Evolutionary conservation across 2,797 vertebrate species (phyloP).

Genomic region (Molossus molossus): DNA sequence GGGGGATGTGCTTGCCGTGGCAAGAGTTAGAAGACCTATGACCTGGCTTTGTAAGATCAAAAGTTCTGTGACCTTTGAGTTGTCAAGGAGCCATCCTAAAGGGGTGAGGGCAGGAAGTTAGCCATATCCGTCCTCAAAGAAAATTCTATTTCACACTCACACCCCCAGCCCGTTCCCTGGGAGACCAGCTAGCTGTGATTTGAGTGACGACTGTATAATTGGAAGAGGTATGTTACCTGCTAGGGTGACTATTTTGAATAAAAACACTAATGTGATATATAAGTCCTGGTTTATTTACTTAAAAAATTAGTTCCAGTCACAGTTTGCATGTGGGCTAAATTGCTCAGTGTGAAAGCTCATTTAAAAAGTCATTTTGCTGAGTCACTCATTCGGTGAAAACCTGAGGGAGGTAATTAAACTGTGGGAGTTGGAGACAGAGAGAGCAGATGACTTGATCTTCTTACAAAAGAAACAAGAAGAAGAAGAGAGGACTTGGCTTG

Average conservation of each 20-base stretch:
- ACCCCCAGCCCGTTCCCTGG: not conserved
- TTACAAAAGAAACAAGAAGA: not conserved
- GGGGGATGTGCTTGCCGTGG: not conserved
- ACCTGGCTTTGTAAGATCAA: slow-evolving; percentile 35
- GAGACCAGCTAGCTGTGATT: not conserved
- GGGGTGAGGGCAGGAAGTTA: not conserved
- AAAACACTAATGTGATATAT: slow-evolving; percentile 64
- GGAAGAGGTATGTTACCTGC: slow-evolving; percentile 24
- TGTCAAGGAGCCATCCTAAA: not conserved
- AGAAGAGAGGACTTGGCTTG: fast-evolving
- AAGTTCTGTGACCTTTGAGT: not conserved
- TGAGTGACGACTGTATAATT: not conserved
- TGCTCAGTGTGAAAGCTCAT: slow-evolving; percentile 62
- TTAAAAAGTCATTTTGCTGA: slow-evolving; percentile 78
- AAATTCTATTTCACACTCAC: not conserved
- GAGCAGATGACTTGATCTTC: not conserved
- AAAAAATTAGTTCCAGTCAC: slow-evolving; percentile 13
- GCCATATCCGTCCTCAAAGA: not conserved
- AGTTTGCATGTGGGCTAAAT: slow-evolving; percentile 66
- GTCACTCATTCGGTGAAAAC: slow-evolving; percentile 67
- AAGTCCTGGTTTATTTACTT: slow-evolving; percentile 65
- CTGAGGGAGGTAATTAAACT: slow-evolving; percentile 22
- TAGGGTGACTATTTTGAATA: slow-evolving; percentile 52
- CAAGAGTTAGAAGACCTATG: not conserved
- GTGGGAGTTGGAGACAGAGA: not conserved